Evolutionary conservation across 2,888 invertebrate genomes (phyloP).

Genomic region (Drosophila greeni): DNA sequence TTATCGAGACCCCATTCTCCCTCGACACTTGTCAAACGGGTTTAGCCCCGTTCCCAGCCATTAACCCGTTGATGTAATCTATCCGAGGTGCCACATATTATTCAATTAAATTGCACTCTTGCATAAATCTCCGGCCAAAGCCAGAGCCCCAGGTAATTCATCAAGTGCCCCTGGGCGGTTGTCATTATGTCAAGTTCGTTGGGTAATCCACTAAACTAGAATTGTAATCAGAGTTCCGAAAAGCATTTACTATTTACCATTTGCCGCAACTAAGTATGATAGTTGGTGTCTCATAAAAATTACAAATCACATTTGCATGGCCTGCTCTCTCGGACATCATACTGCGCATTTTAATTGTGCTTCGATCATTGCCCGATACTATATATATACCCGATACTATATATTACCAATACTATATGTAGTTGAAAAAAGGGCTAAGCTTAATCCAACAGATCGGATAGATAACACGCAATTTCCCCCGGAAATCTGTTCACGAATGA

Average conservation of each 20-base stretch:
- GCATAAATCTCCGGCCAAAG: constrained; percentile 39
- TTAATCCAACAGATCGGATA: constrained; percentile 14
- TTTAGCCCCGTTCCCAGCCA: constrained; percentile 23
- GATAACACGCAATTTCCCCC: constrained; percentile 39
- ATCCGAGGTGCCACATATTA: constrained; percentile 36
- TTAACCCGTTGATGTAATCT: constrained; percentile 43
- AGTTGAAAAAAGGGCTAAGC: constrained; percentile 25
- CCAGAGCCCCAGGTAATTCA: constrained; percentile 19
- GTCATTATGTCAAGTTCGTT: constrained; percentile 58
- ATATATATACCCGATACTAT: constrained; percentile 12
- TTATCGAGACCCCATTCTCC: constrained; percentile 2
- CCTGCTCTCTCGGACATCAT: constrained; percentile 49
- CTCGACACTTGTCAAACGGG: constrained; percentile 22
- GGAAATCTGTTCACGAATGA: constrained; percentile 25
- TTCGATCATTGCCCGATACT: constrained; percentile 28
- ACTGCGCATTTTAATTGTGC: constrained; percentile 62
- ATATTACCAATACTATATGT: not conserved
- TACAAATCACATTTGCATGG: constrained; percentile 66
- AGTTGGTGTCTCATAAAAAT: constrained; percentile 56
- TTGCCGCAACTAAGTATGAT: constrained; percentile 24
- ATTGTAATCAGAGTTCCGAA: constrained; percentile 46
- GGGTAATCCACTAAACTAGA: constrained; percentile 58
- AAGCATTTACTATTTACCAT: constrained; percentile 20
- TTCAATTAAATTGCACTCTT: constrained; percentile 24
- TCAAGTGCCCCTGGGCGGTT: constrained; percentile 27